Base-by-base conservation (phyloP, 1,140 invertebrate species). In the Micrasema longulum region DNA sequence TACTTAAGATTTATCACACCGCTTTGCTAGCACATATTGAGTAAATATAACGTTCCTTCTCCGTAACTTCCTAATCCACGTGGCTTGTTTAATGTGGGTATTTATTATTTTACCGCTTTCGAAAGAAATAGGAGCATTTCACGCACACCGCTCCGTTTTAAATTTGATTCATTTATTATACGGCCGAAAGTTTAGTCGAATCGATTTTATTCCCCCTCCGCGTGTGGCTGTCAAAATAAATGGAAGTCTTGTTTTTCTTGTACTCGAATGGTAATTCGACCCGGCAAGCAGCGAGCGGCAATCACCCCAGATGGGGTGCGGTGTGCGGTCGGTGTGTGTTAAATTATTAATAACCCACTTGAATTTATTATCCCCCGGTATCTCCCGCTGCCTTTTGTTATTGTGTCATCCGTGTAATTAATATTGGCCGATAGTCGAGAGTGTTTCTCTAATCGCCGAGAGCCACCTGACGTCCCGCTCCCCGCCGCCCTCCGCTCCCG, bases 331-430 rank as follows among this genome's bases (percentile, higher is more conserved):
- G 38, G 10, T 22, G 57, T 45, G 22, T 47, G 43, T 47, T 64
- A 64, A 64, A 64, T 64, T 64, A 64, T 64, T 64, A 64, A 64
- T 64, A 64, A 64, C 60, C 60, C 60, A 64, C 60, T 64, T 36
- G 60, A 64, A 47, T 64, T 64, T 47, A 64, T 64, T 47, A 64
- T 47, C 60, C 43, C 43, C 60, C 6, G 22, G 7, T 47, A 47
- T 31, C 26, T 64, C 22, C 41, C 41, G 60, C 5, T 26, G 41
- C 43, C 22, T 31, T 45, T 63, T 43, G 38, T 47, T 26, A 45
- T 26, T 45, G 60, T 64, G 60, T 64, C 60, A 64, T 64, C 43
- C 60, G 60, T 31, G 23, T 64, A 48, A 64, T 48, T 7, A 47
- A 60, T 38, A 38, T 31, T 31, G 26, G 26, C 26, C 26, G 26